Evolutionary conservation across 2,113 vertebrate species (phyloP).

Genomic region (Chroicocephalus ridibundus): DNA sequence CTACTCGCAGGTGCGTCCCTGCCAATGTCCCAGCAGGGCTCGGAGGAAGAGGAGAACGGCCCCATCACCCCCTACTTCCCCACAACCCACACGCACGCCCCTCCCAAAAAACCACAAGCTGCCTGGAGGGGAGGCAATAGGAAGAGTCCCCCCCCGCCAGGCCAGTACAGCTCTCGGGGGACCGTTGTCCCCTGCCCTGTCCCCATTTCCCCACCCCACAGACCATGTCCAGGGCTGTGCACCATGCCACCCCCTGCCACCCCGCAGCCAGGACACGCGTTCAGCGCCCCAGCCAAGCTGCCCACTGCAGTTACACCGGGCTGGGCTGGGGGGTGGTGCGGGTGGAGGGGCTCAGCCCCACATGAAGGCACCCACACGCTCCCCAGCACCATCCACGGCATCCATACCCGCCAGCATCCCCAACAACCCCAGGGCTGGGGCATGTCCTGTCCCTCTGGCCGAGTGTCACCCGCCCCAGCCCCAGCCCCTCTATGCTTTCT

Average conservation of each 20-base stretch:
- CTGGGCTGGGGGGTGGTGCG: too few species aligned
- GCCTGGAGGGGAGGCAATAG: too few species aligned
- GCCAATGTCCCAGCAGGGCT: background rate
- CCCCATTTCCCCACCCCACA: background rate
- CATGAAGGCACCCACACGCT: accelerated
- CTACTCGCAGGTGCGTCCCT: too few species aligned
- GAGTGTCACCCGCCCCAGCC: background rate
- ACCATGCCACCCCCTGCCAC: background rate
- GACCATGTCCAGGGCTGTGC: accelerated
- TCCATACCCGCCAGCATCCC: background rate
- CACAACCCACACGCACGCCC: background rate
- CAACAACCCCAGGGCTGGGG: accelerated
- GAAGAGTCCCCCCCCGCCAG: too few species aligned
- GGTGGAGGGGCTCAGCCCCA: background rate
- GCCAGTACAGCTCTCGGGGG: background rate
- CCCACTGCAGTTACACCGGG: accelerated
- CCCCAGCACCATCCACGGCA: background rate
- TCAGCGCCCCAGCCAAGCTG: accelerated
- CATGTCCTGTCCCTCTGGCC: accelerated
- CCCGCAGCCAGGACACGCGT: accelerated
- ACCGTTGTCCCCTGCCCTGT: too few species aligned
- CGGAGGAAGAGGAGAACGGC: background rate
- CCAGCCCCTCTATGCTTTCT: background rate
- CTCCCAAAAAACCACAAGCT: background rate
- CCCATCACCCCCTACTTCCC: accelerated